A percentile compares a stretch with the other conserved stretches of the same genome.
phyloP scores from a whole-genome alignment of 2,888 invertebrate genomes.

The Trimorus sp. region DNA sequence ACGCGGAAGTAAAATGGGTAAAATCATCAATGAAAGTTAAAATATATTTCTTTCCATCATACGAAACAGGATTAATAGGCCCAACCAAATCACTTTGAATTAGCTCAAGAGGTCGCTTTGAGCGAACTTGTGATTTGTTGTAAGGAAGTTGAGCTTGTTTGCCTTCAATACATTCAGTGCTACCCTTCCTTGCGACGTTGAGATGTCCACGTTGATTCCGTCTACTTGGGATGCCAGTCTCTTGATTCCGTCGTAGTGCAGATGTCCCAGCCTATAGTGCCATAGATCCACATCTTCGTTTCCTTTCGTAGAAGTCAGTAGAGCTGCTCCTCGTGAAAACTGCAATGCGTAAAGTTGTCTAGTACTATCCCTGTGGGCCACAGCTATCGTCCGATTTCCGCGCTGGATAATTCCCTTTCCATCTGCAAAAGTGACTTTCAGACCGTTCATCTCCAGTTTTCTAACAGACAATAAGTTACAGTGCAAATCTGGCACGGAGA shows the following conservation, averaged over 20 bases:
- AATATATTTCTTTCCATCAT: constrained; percentile 60
- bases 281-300: constrained; percentile 35
- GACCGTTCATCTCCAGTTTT: constrained; percentile 67
- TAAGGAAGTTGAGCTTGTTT: constrained; percentile 63
- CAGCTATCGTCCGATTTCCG: constrained; percentile 51
- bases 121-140: constrained; percentile 54
- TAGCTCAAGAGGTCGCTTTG: constrained; percentile 63
- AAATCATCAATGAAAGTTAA: constrained; percentile 71
- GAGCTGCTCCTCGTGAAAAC: constrained; percentile 11
- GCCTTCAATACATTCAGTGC: constrained; percentile 36
- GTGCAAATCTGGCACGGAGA: constrained; percentile 59
- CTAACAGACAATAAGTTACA: constrained; percentile 68
- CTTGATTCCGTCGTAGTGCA: constrained; percentile 40
- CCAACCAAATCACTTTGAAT: constrained; percentile 70
- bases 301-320: neutral
- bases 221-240: constrained; percentile 20
- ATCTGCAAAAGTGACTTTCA: constrained; percentile 66
- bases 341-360: constrained; percentile 36
- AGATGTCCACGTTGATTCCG: constrained; percentile 36
- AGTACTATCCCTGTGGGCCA: constrained; percentile 46
- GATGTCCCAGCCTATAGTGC: constrained; percentile 64
- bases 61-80: constrained; percentile 68
- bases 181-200: neutral
- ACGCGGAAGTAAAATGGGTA: constrained; percentile 66
- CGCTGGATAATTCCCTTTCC: constrained; percentile 64